phyloP scores from a whole-genome alignment of 2,113 vertebrate genomes.

The Panurus biarmicus region DNA sequence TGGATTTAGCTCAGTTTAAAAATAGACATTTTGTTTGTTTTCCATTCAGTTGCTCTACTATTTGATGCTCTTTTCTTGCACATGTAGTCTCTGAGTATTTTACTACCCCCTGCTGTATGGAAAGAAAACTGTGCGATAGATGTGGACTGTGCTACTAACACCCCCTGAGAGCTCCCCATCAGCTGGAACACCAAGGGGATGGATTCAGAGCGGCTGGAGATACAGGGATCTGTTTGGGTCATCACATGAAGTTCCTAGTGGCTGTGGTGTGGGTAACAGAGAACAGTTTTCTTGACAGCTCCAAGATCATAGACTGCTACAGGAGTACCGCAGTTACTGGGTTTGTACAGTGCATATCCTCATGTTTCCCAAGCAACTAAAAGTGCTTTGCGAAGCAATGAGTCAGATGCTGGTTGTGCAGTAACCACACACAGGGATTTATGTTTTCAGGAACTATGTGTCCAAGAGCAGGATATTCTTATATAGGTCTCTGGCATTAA shows the following conservation, averaged over 20 bases:
- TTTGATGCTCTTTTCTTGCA: constrained; percentile 13
- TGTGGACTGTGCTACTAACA: not conserved
- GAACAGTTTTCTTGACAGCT: not conserved
- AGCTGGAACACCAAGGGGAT: not conserved
- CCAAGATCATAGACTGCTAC: not conserved
- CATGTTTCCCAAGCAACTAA: constrained; percentile 42
- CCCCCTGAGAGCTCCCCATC: not conserved
- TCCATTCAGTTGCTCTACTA: not conserved
- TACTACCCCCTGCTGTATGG: constrained; percentile 52
- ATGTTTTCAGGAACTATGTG: constrained; percentile 27
- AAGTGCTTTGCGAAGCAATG: constrained; percentile 52
- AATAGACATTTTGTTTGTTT: constrained; percentile 53
- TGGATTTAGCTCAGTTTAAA: constrained; percentile 39
- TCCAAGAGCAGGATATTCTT: constrained; percentile 17
- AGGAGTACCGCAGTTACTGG: not conserved
- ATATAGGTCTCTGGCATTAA: constrained; percentile 10
- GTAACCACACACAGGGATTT: constrained; percentile 35
- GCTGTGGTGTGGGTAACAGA: not conserved
- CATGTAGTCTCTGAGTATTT: constrained; percentile 36
- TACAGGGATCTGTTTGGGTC: not conserved
- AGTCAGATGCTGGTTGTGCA: constrained; percentile 45
- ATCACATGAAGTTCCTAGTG: not conserved
- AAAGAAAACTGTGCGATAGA: constrained; percentile 14
- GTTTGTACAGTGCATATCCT: not conserved
- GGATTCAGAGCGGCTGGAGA: not conserved